Evolutionary conservation across 92 coral and sea anemone species (phyloP), one percentile per base, ranked within the genome.

Genomic region (Umimayanthus kanabou): DNA sequence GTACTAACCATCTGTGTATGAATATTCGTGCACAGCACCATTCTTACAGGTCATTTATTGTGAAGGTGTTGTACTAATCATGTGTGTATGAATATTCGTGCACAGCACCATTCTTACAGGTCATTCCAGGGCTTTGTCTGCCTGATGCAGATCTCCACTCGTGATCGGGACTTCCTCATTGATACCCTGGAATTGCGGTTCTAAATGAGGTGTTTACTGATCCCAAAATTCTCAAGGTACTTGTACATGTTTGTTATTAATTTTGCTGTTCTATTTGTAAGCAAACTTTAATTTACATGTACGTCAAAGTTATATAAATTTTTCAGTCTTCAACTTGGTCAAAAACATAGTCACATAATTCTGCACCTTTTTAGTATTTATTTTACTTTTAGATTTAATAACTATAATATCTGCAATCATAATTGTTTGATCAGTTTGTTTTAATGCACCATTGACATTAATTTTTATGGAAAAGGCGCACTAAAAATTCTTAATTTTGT

Each of bases 71-170:
- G 37, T 39, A 23, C 69, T 23, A 25, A 49, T 6, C 10, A 79
- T 61, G 28, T 28, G 22, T 53, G 14, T n/a, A n/a, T 39, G 28
- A 28, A 37, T 43, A 9, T 87, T 77, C 76, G 14, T 79, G 47
- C 65, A 8, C 90, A 94, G 96, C 94, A 90, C 85, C 99, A 97
- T 86, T 97, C 99, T 16, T 97, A 95, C 89, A 82, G 99, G 75
- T 93, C 99, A 40, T 95, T 97, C 87, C 98, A 85, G 77, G 99
- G 99, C 10, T 93, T 97, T 81, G 95, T 94, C 39, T 97, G 99
- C 61, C 89, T 97, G 73, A 97, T 97, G 99, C 99, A 97, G 88
- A 92, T 97, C 82, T 97, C 99, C 25, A 97, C 99, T 15, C 91
- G 94, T 45, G 92, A 94, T 58, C 94, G 85, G 25, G 99, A 97